Evolutionary conservation across 1,140 invertebrate species (phyloP).

Genomic region (Akabosia matsudoensis): DNA sequence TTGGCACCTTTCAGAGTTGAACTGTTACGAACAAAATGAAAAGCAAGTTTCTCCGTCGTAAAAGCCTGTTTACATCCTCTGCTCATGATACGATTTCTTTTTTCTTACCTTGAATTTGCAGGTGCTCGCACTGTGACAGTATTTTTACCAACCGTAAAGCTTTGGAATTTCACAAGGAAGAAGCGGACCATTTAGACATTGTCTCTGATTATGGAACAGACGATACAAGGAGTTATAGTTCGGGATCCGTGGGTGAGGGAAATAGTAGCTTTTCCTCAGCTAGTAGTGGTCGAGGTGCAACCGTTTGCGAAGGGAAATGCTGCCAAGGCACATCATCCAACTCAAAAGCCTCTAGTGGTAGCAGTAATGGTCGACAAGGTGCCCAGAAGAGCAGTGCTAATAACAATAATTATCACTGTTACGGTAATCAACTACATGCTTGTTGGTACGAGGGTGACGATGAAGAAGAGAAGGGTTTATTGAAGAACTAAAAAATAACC

Average conservation of each 20-base stretch:
- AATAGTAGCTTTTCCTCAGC: not conserved
- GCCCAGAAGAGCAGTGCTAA: not conserved
- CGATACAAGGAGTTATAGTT: not conserved
- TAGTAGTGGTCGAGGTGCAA: not conserved
- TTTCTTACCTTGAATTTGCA: not conserved
- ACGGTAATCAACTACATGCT: slow-evolving; percentile 6
- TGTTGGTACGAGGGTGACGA: slow-evolving; percentile 6
- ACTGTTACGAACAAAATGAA: too few species aligned
- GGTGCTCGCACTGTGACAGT: not conserved
- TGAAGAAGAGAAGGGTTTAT: not conserved
- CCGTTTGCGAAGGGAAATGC: not conserved
- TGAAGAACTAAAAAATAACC: not conserved
- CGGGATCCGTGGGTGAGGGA: not conserved
- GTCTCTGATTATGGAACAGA: slow-evolving; percentile 5
- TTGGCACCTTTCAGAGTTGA: not conserved
- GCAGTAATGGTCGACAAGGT: not conserved
- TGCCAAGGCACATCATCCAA: not conserved
- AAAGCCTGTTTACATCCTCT: not conserved
- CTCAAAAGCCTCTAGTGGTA: not conserved
- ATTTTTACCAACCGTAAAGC: not conserved
- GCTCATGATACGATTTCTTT: not conserved
- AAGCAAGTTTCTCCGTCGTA: too few species aligned
- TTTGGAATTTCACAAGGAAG: not conserved
- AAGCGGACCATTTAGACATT: not conserved
- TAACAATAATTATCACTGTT: slow-evolving; percentile 16